Evolutionary conservation across 2,113 vertebrate species (phyloP).

Genomic region (Callipepla californica): DNA sequence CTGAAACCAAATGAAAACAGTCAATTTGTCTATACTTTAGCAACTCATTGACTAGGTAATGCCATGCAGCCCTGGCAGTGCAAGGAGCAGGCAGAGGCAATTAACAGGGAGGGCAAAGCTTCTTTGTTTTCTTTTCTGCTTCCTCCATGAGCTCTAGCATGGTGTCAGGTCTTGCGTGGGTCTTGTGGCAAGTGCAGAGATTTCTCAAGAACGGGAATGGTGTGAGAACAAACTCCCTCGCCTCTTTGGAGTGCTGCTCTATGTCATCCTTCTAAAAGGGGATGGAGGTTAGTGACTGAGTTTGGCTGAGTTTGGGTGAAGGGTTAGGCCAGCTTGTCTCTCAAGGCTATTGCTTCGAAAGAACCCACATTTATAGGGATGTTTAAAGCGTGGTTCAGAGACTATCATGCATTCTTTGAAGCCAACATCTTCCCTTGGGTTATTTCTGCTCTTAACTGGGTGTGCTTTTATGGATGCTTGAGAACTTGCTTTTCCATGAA

Average conservation of each 20-base stretch:
- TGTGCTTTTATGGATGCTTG: background rate
- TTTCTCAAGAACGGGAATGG: background rate
- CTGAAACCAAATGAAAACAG: conserved; percentile 74
- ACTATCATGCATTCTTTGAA: background rate
- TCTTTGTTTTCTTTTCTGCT: background rate
- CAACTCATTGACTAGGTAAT: conserved; percentile 75
- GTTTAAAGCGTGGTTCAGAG: background rate
- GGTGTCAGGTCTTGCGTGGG: background rate
- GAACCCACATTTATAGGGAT: background rate
- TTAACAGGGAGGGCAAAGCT: background rate
- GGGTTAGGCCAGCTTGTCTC: background rate
- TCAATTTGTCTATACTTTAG: conserved; percentile 78
- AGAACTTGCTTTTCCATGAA: background rate
- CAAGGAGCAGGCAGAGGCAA: background rate
- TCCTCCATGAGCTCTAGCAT: background rate
- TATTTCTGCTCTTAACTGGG: background rate
- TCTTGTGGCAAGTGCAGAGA: background rate
- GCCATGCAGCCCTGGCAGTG: background rate
- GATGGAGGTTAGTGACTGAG: too few species aligned
- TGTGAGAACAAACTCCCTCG: background rate
- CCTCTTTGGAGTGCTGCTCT: background rate
- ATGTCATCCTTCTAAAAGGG: background rate
- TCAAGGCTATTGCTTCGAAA: background rate
- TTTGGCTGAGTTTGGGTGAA: background rate
- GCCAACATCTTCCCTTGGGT: background rate